Evolutionary conservation across 2,888 invertebrate genomes (phyloP), one percentile per base, ranked within the genome.

Genomic region (Odontocerum albicorne): DNA sequence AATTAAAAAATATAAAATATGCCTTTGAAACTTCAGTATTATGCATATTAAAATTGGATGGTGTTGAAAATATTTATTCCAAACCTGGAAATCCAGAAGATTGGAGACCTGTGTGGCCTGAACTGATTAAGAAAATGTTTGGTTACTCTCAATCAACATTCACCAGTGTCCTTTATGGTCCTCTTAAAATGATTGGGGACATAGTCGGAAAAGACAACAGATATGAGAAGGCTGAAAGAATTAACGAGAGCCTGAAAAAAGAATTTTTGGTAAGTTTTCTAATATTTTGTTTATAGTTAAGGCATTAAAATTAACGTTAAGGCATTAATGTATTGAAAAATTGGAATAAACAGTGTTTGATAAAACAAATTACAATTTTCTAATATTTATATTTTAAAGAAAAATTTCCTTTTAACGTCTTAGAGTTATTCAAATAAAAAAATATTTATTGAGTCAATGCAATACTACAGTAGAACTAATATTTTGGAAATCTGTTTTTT

Each of bases 141-240:
- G 80, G 84, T n/a, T 65, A 75, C 50, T 88, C 90, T 0, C 71
- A 82, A 4, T 84, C 87, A 64, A 86, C 83, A n/a, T 73, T 87
- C 15, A 79, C 85, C 0, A 81, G 84, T 19, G 77, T 89, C 0
- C 67, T 73, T 1, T 83, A 87, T 45, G 86, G 85, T 1, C 79
- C 87, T 2, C 53, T 83, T 52, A 82, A 82, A 64, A 83, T 81
- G 64, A 72, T 86, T 57, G 78, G 77, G 64, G 80, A 83, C 63
- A 73, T 77, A 16, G 68, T 84, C 57, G 82, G 85, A 54, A 75
- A 77, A 64, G 77, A 76, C 56, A 74, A 80, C 63, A 79, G 80
- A 64, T 70, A 77, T 38, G 10, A n/a, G 4, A 40, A 47, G 20
- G 46, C 51, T 6, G 21, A 39, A 4, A 46, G 70, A 50, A 77